Evolutionary conservation across 2,797 vertebrate species (phyloP).

Genomic region (Poecilia wingei): DNA sequence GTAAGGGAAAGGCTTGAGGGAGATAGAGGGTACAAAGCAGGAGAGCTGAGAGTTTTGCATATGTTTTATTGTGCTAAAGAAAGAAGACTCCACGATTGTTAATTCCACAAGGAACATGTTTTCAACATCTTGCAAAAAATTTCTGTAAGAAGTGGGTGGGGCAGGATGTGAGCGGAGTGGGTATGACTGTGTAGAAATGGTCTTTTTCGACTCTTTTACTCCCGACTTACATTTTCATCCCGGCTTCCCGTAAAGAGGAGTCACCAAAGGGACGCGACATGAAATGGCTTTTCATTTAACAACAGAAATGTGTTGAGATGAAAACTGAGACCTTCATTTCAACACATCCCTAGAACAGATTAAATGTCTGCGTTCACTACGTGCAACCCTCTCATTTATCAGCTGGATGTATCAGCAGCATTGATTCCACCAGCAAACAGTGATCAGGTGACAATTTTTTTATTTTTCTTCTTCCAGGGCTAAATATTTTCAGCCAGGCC

Average conservation of each 20-base stretch:
- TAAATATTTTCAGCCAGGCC: conserved; percentile 36
- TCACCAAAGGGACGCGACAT: conserved; percentile 4
- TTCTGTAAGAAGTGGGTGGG: conserved; percentile 35
- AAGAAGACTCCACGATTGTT: conserved; percentile 57
- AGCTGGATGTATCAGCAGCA: conserved; percentile 36
- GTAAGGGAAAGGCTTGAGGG: conserved; percentile 68
- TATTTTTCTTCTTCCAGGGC: conserved; percentile 16
- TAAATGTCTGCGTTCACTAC: conserved; percentile 35
- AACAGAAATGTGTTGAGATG: conserved; percentile 17
- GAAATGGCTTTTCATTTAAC: conserved; percentile 10
- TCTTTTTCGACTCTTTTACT: conserved; percentile 8
- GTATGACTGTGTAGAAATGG: conserved; percentile 1
- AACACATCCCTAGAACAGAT: conserved; percentile 35
- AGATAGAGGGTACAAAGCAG: conserved; percentile 53
- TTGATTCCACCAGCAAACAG: conserved; percentile 43
- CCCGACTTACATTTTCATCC: neutral
- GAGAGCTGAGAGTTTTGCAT: conserved; percentile 67
- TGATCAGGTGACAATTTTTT: conserved; percentile 51
- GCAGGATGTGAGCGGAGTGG: conserved; percentile 34
- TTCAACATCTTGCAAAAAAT: conserved; percentile 47
- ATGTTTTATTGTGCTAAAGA: conserved; percentile 66
- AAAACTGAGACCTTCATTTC: conserved; percentile 39
- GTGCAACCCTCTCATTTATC: conserved; percentile 40
- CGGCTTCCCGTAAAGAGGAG: neutral
- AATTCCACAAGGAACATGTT: conserved; percentile 50